phyloP scores from a whole-genome alignment of 2,113 vertebrate species.

The Trogon melanurus region DNA sequence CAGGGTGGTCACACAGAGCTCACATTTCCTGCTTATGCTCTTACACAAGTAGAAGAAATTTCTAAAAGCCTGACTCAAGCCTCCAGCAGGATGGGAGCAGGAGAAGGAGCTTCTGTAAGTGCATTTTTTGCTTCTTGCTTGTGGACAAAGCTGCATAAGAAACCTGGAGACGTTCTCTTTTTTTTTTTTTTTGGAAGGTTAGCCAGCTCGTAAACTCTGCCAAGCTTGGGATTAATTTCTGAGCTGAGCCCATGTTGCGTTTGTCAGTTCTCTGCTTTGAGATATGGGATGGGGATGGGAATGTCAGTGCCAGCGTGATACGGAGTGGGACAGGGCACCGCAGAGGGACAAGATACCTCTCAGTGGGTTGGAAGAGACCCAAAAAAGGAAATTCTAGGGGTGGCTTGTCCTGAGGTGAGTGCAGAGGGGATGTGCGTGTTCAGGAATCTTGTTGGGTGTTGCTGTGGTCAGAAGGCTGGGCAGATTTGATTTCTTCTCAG shows the following conservation, averaged over 20 bases:
- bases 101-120: slow-evolving; percentile 24
- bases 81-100: background rate
- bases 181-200: background rate
- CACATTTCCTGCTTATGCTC: background rate
- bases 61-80: background rate
- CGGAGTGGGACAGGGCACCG: fast-evolving
- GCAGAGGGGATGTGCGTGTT: background rate
- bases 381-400: background rate
- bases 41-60: background rate
- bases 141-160: background rate
- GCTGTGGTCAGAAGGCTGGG: background rate
- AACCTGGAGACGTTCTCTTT: background rate
- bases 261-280: background rate
- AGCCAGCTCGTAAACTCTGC: fast-evolving
- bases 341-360: background rate
- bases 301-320: fast-evolving
- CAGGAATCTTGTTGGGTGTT: fast-evolving
- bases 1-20: background rate
- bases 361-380: background rate
- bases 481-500: background rate
- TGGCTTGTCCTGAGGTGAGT: background rate
- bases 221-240: background rate
- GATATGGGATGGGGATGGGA: fast-evolving
- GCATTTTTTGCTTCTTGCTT: background rate
- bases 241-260: background rate